Percentiles rank a stretch among this genome's conserved stretches.
These are phyloP conservation scores for Drosophila novamexicana DNA, from an alignment of 1,140 invertebrate genomes.

Conservation along the genomic window DNA sequence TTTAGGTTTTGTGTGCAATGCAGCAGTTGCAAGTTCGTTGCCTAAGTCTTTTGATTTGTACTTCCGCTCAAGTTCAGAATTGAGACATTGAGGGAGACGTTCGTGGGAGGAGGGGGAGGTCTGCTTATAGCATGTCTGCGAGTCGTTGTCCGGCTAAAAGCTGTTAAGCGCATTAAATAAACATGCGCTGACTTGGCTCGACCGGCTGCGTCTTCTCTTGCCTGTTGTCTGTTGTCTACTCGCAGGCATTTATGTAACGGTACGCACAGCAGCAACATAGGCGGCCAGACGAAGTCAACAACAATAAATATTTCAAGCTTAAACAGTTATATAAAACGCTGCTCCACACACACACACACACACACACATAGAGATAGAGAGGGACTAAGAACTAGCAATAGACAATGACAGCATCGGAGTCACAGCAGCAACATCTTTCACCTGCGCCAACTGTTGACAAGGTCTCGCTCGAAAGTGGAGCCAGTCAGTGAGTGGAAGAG, in stretches of 20 bases:
- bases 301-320: slow-evolving; percentile 77
- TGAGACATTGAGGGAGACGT: slow-evolving; percentile 49
- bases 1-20: not conserved
- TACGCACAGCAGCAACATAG: slow-evolving; percentile 52
- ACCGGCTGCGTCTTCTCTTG: slow-evolving; percentile 18
- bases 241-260: slow-evolving; percentile 73
- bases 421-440: slow-evolving; percentile 63
- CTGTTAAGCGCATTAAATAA: slow-evolving; percentile 81
- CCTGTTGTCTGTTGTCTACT: slow-evolving; percentile 6
- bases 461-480: slow-evolving; percentile 15
- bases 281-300: slow-evolving; percentile 32
- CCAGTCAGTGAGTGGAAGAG: not conserved
- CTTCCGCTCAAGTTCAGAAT: slow-evolving; percentile 63
- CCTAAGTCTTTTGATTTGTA: slow-evolving; percentile 77
- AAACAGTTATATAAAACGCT: slow-evolving; percentile 74
- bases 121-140: slow-evolving; percentile 23
- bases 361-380: slow-evolving; percentile 27
- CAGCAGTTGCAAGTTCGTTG: slow-evolving; percentile 65
- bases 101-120: not conserved
- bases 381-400: slow-evolving; percentile 18
- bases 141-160: slow-evolving; percentile 66
- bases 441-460: slow-evolving; percentile 44
- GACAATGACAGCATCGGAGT: slow-evolving; percentile 23
- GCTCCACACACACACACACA: slow-evolving; percentile 19
- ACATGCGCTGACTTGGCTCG: slow-evolving; percentile 57